phyloP scores from a whole-genome alignment of 2,113 vertebrate genomes.

The Suricata suricatta region DNA sequence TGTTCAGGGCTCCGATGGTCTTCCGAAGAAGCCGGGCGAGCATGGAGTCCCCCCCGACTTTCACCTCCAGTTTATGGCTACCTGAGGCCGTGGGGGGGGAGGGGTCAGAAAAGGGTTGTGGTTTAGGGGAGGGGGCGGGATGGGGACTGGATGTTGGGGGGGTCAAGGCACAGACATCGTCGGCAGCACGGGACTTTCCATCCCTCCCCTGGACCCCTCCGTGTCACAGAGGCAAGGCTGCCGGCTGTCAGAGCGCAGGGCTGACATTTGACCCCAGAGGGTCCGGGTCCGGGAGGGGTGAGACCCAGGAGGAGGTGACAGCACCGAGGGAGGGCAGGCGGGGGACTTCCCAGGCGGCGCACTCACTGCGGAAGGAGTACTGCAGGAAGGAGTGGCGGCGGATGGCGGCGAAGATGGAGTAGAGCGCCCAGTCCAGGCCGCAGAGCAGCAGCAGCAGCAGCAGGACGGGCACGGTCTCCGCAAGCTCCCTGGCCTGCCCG shows the following conservation, averaged over 20 bases:
- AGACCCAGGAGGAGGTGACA: not conserved
- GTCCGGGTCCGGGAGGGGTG: not conserved
- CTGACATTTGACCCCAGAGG: not conserved
- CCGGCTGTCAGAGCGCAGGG: not conserved
- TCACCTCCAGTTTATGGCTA: conserved; percentile 88
- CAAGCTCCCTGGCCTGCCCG: conserved; percentile 82
- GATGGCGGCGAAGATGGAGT: conserved; percentile 87
- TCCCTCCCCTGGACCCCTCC: not conserved
- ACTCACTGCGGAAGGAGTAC: conserved; percentile 90
- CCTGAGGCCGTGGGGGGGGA: conserved; percentile 79
- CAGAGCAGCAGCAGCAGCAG: conserved; percentile 85
- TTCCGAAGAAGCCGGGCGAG: conserved; percentile 89
- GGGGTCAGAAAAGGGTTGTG: not conserved
- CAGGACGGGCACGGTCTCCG: conserved; percentile 82
- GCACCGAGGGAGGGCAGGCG: not conserved
- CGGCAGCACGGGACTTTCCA: not conserved
- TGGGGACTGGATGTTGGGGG: not conserved
- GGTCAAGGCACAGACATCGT: not conserved
- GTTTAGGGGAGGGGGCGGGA: not conserved
- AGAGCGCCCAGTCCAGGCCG: conserved; percentile 85
- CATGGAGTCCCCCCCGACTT: conserved; percentile 88
- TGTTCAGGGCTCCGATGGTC: conserved; percentile 90
- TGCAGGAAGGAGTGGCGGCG: conserved; percentile 86
- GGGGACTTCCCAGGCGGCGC: not conserved
- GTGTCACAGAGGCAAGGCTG: not conserved